phyloP scores from a whole-genome alignment of 2,113 vertebrate genomes.

The human region DNA sequence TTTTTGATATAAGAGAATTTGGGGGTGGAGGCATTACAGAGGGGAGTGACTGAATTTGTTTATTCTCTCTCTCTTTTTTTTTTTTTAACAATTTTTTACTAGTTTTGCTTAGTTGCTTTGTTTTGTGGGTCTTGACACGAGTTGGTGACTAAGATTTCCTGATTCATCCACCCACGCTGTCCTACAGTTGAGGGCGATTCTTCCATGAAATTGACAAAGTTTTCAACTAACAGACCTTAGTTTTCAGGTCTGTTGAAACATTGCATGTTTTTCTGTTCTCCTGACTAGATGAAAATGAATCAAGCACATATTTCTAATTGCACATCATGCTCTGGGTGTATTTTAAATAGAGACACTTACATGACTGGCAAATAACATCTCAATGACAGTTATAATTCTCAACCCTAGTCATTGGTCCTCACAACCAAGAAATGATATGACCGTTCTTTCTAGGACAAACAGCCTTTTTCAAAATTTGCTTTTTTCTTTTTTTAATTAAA shows the following conservation, averaged over 20 bases:
- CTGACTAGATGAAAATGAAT: neutral
- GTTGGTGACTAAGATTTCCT: neutral
- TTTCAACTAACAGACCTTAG: neutral
- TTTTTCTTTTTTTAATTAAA: neutral
- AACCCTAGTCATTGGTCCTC: neutral
- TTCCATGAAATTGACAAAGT: neutral
- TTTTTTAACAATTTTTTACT: neutral
- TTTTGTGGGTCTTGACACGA: neutral
- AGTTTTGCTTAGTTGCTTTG: neutral
- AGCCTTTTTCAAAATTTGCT: neutral
- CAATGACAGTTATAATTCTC: neutral
- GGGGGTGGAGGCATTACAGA: accelerated
- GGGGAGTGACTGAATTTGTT: neutral
- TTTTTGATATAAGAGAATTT: neutral
- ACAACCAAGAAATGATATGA: neutral
- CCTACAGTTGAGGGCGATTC: neutral
- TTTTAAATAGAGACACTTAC: neutral
- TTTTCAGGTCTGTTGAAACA: neutral
- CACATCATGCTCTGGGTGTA: neutral
- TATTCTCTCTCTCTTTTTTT: neutral
- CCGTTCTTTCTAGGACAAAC: neutral
- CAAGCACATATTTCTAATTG: neutral
- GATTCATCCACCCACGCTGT: neutral
- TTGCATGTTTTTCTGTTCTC: neutral
- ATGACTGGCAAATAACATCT: neutral